Percentiles rank a stretch among this genome's conserved stretches.
phyloP scores from a whole-genome alignment of 1,140 invertebrate genomes.

The Amyelois transitella region DNA sequence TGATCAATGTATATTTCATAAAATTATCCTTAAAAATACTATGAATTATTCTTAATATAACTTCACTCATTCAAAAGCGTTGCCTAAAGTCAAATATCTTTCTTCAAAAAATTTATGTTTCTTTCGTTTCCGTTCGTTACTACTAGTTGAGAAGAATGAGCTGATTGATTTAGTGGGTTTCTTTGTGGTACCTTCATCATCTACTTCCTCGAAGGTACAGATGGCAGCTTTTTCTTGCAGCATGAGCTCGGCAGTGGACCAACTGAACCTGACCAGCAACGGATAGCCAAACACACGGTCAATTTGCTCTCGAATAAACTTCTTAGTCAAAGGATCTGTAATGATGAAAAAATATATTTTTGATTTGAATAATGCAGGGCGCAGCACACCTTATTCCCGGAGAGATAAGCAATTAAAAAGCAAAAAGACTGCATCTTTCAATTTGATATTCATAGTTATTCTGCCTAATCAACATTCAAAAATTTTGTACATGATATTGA shows the following conservation, averaged over 20 bases:
- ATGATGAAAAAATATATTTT: conserved; percentile 13
- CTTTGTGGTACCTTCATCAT: conserved; percentile 66
- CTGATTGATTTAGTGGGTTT: conserved; percentile 73
- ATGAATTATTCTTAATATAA: not conserved
- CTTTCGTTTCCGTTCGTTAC: conserved; percentile 60
- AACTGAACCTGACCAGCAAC: conserved; percentile 96
- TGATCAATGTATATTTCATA: too few species aligned
- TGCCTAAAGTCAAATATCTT: conserved; percentile 63
- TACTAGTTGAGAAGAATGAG: conserved; percentile 74
- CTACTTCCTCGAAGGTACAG: conserved; percentile 83
- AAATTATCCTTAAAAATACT: too few species aligned
- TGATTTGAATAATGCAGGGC: not conserved
- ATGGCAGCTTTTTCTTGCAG: conserved; percentile 83
- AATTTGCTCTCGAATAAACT: conserved; percentile 88
- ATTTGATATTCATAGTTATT: too few species aligned
- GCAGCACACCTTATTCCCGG: too few species aligned
- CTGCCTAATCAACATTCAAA: too few species aligned
- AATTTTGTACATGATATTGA: too few species aligned
- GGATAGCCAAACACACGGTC: conserved; percentile 97
- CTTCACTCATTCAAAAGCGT: conserved; percentile 58
- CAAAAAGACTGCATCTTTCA: too few species aligned
- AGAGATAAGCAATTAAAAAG: too few species aligned
- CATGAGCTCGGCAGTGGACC: conserved; percentile 93
- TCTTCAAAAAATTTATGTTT: conserved; percentile 77
- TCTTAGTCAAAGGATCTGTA: conserved; percentile 95